Conservation (phyloP, 2,888 invertebrate species). For the Ophion ellenae region DNA sequence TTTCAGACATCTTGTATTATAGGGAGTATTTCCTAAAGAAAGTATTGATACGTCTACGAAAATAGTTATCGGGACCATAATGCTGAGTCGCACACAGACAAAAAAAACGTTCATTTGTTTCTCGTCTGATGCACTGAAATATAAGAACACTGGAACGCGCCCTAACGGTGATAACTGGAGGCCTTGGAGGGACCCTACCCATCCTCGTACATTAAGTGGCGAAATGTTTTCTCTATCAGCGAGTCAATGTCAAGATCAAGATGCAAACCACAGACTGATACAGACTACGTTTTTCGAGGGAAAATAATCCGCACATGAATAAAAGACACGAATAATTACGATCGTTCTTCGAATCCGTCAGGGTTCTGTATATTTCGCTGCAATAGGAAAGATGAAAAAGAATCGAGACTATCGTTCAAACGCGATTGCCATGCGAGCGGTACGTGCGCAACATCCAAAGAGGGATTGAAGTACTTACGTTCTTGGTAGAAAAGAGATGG, state of each 20-base stretch:
- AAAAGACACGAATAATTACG: too few species aligned
- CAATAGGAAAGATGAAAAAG: neutral
- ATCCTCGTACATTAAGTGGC: neutral
- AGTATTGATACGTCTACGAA: neutral
- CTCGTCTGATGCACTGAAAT: neutral
- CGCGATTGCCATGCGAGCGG: too few species aligned
- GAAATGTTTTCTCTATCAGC: too few species aligned
- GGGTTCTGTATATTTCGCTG: too few species aligned
- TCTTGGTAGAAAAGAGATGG: too few species aligned
- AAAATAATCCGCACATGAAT: too few species aligned
- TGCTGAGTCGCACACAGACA: neutral
- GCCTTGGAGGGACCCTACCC: neutral
- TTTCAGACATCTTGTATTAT: constrained; percentile 10
- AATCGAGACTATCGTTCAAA: neutral
- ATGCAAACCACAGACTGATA: too few species aligned
- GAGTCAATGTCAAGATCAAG: too few species aligned
- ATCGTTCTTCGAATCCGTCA: too few species aligned
- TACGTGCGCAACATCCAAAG: too few species aligned
- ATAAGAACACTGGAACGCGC: neutral
- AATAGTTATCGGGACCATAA: constrained; percentile 20
- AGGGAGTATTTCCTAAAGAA: neutral
- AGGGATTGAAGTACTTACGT: too few species aligned
- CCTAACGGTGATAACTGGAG: neutral
- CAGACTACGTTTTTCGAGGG: neutral
- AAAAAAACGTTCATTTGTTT: neutral